A percentile compares a stretch with the other conserved stretches of the same genome.
These are phyloP conservation scores for Agapostemon virescens DNA, from an alignment of 2,888 invertebrate species.

Conservation along the genomic window DNA sequence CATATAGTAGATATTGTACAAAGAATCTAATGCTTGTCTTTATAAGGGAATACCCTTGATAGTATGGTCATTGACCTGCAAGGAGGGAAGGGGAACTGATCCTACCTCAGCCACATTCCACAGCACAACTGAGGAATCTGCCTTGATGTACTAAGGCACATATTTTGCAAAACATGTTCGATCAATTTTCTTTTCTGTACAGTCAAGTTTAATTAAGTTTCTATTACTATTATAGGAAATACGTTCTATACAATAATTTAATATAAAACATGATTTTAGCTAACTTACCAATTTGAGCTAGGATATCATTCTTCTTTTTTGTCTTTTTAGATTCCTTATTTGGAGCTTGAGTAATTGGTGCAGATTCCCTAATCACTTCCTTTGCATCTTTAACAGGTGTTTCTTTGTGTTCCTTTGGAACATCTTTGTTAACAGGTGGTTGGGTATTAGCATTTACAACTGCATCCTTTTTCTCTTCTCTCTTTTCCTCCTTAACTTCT, in stretches of 20 bases:
- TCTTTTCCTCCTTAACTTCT: constrained; percentile 72
- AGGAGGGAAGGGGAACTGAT: constrained; percentile 61
- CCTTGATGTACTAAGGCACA: constrained; percentile 55
- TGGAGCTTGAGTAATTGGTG: constrained; percentile 57
- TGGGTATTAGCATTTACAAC: constrained; percentile 39
- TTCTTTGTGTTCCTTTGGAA: constrained; percentile 70
- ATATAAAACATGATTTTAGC: background rate
- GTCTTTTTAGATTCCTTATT: constrained; percentile 80
- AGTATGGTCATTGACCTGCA: constrained; percentile 66
- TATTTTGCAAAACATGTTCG: constrained; percentile 47
- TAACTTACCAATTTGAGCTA: constrained; percentile 82
- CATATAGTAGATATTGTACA: constrained; percentile 17
- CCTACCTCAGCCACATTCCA: constrained; percentile 70
- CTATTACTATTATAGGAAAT: background rate
- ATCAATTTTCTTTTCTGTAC: background rate
- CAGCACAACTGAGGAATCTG: constrained; percentile 64
- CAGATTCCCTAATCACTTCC: constrained; percentile 66
- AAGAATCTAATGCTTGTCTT: constrained; percentile 27
- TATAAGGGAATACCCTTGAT: constrained; percentile 60
- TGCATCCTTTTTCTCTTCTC: constrained; percentile 70
- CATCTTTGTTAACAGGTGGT: constrained; percentile 56
- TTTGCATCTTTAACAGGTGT: constrained; percentile 68
- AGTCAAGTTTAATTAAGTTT: background rate
- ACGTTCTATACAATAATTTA: background rate
- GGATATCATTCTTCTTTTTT: constrained; percentile 84